Evolutionary conservation across 2,888 invertebrate species (phyloP), one percentile per base, ranked within the genome.

Genomic region (Sipha maydis): DNA sequence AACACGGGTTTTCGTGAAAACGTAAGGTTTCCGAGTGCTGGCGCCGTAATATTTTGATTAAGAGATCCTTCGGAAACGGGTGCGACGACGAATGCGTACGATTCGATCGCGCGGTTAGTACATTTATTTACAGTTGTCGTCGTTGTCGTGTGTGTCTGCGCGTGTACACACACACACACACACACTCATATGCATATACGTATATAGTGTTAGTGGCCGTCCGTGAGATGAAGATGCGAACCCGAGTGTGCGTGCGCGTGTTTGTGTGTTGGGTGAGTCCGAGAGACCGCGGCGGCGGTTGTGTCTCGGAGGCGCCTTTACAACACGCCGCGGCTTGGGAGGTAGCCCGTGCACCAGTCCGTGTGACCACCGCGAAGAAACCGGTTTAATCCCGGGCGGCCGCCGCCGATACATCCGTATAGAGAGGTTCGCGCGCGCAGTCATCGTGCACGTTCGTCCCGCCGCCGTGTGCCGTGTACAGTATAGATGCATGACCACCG

Each of bases 291-390:
- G 85, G 79, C 79, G 73, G 82, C 67, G 82, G 86, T 67, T 75
- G 82, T 82, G 88, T 88, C 88, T 88, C 67, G 88, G 82, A 88
- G 88, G 88, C 88, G 88, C 88, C 88, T 88, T 88, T 88, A 88
- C 88, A 82, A 88, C 88, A 88, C 80, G 88, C 88, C 88, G 88
- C 88, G 80, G 85, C 85, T 82, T 88, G 88, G 88, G 88, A 88
- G 88, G 88, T 88, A 88, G 88, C 88, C 61, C 88, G 75, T 31
- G 75, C 82, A 75, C 88, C 88, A 31, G 88, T 82, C 82, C 88
- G 88, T 88, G 88, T 88, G 88, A 88, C 88, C 88, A 88, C 88
- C 88, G 88, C 88, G 88, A 88, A 88, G 88, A 79, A 88, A 88
- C 88, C 88, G 88, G 88, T 88, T 88, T 88, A 61, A 80, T 48